A percentile compares a stretch with the other conserved stretches of the same genome.
These are phyloP conservation scores for Glossophaga mutica DNA, from an alignment of 2,797 vertebrate genomes.

Conservation along the genomic window DNA sequence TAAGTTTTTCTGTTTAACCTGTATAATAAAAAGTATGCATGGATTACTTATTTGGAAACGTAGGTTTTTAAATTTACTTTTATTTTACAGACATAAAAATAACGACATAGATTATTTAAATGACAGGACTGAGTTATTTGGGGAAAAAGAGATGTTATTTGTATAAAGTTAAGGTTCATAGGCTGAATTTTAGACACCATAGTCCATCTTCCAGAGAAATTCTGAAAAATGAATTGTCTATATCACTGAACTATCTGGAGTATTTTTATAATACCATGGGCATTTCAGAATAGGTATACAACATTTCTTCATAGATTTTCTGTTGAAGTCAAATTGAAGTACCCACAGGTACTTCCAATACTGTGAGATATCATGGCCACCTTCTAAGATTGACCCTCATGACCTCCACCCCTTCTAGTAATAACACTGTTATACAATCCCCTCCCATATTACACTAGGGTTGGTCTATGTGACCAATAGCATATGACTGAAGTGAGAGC, in stretches of 20 bases:
- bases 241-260: neutral
- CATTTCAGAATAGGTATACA: neutral
- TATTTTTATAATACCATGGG: neutral
- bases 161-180: neutral
- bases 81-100: slow-evolving; percentile 16
- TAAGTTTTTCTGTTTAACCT: slow-evolving; percentile 1
- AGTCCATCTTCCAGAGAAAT: neutral
- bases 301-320: neutral
- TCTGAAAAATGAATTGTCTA: neutral
- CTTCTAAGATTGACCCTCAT: neutral
- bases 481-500: neutral
- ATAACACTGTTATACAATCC: neutral
- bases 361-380: neutral
- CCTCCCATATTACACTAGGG: neutral
- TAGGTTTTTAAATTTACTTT: neutral
- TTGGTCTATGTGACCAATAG: neutral
- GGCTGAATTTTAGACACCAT: neutral
- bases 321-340: neutral
- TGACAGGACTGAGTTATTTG: neutral
- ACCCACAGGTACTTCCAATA: neutral
- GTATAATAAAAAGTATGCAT: neutral
- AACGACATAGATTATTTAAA: neutral
- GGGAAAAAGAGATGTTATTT: neutral
- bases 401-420: neutral
- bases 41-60: neutral